Base-by-base conservation (phyloP, 2,113 vertebrate species). In the Pelmatolapia mariae region DNA sequence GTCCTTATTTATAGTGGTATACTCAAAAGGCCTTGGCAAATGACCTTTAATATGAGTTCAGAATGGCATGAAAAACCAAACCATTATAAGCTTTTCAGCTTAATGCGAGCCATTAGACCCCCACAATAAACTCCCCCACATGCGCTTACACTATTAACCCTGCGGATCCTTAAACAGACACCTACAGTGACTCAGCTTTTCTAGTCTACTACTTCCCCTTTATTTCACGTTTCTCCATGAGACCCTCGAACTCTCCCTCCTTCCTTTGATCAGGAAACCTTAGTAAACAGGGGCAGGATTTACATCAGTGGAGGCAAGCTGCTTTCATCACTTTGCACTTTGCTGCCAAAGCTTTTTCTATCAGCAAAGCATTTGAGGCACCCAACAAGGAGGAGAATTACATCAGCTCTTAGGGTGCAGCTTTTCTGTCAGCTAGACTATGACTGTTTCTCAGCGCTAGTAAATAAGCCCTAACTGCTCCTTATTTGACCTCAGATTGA, bases 11-110 rank as follows among this genome's bases (percentile, higher is more conserved):
- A 97, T 97, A 12, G 43, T 78, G 43, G 71, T 95, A 95, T 97
- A 97, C 97, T 97, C 95, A 97, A 95, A 96, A 97, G 19, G 26
- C 26, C 50, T 33, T 33, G 18, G 8, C 1, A 87, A 87, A 93
- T 97, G 97, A 97, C 96, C 96, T 97, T 47, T 78, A 78, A 78
- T 50, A 78, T 50, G 71, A 78, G 10, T 50, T 78, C 71, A 50
- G 43, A 78, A 78, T 31, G 90, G 91, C 96, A 97, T 96, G 59
- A 96, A 86, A 86, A 68, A 76, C 33, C 33, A 78, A 88, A 93
- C 95, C 94, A 94, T 96, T 95, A 96, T 97, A 95, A 97, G 97
- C 95, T 97, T 96, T 93, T 94, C 95, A 82, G 40, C 76, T 78
- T 85, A 84, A 87, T 82, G 33, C 10, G 5, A 63, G 80, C 50